Evolutionary conservation across 2,797 vertebrate genomes (phyloP), one percentile per base, ranked within the genome.

Genomic region (Miichthys miiuy): DNA sequence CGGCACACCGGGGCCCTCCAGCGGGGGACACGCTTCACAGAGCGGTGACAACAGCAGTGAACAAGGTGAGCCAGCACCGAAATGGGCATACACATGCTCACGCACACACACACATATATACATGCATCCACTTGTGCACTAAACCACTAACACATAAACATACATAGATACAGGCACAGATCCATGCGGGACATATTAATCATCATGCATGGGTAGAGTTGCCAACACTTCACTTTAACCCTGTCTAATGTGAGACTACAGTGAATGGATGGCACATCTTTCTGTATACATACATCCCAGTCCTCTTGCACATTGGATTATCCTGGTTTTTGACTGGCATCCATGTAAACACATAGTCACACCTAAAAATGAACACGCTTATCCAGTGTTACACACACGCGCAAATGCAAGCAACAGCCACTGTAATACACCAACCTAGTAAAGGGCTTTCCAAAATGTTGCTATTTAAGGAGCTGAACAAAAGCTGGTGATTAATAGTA

Each of bases 1-100:
- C 89, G 98, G 98, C 94, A 99, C 98, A 88, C 98, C 98, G 8
- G 98, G 98, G 90, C 98, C 98, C 93, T 99, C 98, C 95, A 99
- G 98, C 80, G 98, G 98, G 89, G 98, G 98, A 87, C 98, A 99
- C 11, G 98, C 98, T 83, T 99, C 98, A 78, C 98, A 99, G 95
- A 99, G 98, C 61, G 98, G 98, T 69, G 98, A 99, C 97, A 99
- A 99, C 97, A 99, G 98, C 97, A 99, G 98, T 17, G 98, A 99
- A 93, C 98, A 99, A 97, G 98, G 98, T 99, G 97, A 97, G 96
- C 92, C 69, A 77, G 81, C 74, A 71, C 80, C 48, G 61, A 87
- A 89, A 85, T 47, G 78, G 74, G 65, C 78, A 79, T 17, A 46
- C 70, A 48, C 62, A 38, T 2, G 20, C 20, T 44, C 34, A 66